Percentiles rank a stretch among this genome's conserved stretches.
These are phyloP conservation scores for Microhierax caerulescens DNA, from an alignment of 2,797 vertebrate species.

Conservation along the genomic window DNA sequence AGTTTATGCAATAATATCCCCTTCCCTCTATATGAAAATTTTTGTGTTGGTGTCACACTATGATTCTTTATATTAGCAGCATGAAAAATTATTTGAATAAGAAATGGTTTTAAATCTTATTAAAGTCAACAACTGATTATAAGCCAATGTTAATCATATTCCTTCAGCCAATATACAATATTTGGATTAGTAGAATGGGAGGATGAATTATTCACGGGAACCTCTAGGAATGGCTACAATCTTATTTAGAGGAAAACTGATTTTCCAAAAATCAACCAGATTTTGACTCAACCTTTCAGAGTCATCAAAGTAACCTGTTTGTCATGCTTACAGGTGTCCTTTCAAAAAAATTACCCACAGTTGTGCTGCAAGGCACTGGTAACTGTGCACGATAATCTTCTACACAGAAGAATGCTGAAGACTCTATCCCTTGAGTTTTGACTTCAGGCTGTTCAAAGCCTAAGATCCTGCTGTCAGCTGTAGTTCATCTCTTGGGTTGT, in stretches of 20 bases:
- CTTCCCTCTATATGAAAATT: not conserved
- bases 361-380: not conserved
- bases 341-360: not conserved
- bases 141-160: not conserved
- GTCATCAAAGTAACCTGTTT: not conserved
- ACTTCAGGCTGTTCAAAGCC: not conserved
- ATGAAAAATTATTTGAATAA: not conserved
- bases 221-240: not conserved
- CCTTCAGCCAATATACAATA: not conserved
- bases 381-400: not conserved
- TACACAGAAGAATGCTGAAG: not conserved
- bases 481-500: not conserved
- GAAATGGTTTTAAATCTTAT: not conserved
- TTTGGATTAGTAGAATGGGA: not conserved
- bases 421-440: not conserved
- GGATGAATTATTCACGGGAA: not conserved
- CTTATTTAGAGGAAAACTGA: not conserved
- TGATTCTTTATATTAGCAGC: not conserved
- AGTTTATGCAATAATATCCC: not conserved
- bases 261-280: not conserved
- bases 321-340: not conserved
- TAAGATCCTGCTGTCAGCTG: not conserved
- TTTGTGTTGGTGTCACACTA: not conserved
- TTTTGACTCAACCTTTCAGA: not conserved
- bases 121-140: not conserved